Base-by-base conservation (phyloP, 2,888 invertebrate genomes). In the Thymelicus lineola region DNA sequence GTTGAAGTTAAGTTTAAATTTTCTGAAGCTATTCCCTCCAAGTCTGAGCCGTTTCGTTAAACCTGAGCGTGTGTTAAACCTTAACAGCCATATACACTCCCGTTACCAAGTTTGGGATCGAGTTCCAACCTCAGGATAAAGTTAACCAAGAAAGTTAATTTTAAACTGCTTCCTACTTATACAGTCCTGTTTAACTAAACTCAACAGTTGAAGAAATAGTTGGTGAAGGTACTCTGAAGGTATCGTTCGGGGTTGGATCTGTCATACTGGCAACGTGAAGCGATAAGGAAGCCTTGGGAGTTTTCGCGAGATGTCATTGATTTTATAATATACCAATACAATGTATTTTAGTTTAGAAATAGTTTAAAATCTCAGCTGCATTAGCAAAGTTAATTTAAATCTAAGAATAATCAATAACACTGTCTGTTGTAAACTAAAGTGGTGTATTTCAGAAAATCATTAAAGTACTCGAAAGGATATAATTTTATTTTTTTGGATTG, bases 101-200 rank as follows among this genome's bases (percentile, higher is more conserved):
- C 74, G 75, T 78, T 75, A 76, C 71, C 63, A 74, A 74, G 78
- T 76, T 76, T 74, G 72, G 74, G 72, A 69, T 70, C 67, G 74
- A 82, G 75, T 80, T 76, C 75, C 74, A 75, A 71, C 75, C 67
- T 53, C 20, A 28, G 45, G 71, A 71, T 63, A 67, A 76, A 74
- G 74, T 75, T 76, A 75, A 72, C 73, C 71, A 71, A 67, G 74
- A 74, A 82, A 82, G 80, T 82, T 82, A 80, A 84, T 83, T 80
- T 78, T 80, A 77, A 84, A 82, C 78, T 77, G 76, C 67, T 61
- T 64, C 70, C 71, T 71, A 72, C 67, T 80, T 79, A 80, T 82
- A 70, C 65, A 73, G 70, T 65, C 65, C 63, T 45, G 70, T 72
- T 38, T 63, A 61, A 70, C 69, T 61, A 55, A 67, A 45, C 61